Evolutionary conservation across 2,888 invertebrate species (phyloP).

Genomic region (Smittia sp.): DNA sequence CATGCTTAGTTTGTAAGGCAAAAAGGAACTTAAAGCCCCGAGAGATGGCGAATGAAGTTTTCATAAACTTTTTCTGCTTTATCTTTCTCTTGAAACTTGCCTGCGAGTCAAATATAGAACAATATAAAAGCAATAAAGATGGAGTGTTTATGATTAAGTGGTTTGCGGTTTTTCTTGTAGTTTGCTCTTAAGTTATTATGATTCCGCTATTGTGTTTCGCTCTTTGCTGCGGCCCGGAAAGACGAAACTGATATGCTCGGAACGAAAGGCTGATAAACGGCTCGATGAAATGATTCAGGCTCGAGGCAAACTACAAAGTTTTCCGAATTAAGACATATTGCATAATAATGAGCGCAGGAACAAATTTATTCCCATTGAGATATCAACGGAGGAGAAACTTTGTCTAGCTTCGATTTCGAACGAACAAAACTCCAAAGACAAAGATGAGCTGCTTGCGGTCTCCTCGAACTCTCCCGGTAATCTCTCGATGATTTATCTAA

Average conservation of each 20-base stretch:
- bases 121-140: conserved; percentile 23
- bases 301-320: background rate
- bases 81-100: background rate
- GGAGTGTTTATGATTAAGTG: conserved; percentile 27
- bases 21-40: too few species aligned
- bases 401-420: too few species aligned
- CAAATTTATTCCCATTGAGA: too few species aligned
- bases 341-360: background rate
- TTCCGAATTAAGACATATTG: conserved; percentile 10
- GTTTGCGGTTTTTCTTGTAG: conserved; percentile 3
- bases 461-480: too few species aligned
- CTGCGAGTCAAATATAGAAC: background rate
- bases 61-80: background rate
- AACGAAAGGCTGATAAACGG: background rate
- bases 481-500: too few species aligned
- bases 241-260: background rate
- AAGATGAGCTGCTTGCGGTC: too few species aligned
- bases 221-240: background rate
- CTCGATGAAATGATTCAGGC: background rate
- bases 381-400: too few species aligned
- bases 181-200: background rate
- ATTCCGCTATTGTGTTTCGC: background rate
- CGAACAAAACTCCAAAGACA: too few species aligned
- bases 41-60: conserved; percentile 10
- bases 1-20: too few species aligned